phyloP scores from a whole-genome alignment of 2,113 vertebrate genomes.

The Candoia aspera region DNA sequence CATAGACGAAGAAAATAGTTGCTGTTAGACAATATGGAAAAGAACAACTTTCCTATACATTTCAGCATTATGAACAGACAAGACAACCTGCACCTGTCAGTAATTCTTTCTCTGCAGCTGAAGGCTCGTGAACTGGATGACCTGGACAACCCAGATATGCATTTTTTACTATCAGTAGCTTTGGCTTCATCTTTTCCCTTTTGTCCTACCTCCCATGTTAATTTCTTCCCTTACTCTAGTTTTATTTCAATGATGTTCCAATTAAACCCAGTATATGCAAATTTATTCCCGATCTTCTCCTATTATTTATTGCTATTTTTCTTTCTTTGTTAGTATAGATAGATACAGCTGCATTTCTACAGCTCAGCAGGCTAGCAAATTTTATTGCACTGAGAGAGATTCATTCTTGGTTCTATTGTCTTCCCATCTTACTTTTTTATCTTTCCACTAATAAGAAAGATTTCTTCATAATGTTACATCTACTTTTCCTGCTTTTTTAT shows the following conservation, averaged over 20 bases:
- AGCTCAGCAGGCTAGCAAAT: background rate
- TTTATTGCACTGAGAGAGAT: background rate
- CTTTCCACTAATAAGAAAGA: background rate
- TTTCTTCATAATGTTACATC: background rate
- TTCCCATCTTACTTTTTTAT: background rate
- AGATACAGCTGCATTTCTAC: background rate
- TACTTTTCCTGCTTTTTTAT: background rate
- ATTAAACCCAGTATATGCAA: background rate
- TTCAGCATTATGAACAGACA: background rate
- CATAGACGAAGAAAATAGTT: no score
- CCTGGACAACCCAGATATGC: background rate
- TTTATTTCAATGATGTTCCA: background rate
- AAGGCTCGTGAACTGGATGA: background rate
- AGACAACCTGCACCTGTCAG: background rate
- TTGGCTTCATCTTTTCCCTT: background rate
- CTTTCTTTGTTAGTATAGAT: background rate
- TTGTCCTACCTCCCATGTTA: no score
- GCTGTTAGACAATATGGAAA: background rate
- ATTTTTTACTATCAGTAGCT: background rate
- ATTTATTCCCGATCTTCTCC: slow-evolving; percentile 2
- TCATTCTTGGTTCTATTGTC: background rate
- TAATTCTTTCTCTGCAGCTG: background rate
- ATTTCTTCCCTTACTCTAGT: no score
- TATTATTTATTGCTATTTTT: background rate
- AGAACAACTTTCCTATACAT: background rate